Evolutionary conservation across 2,888 invertebrate genomes (phyloP), one percentile per base, ranked within the genome.

Genomic region (Yponomeuta plumbellus): DNA sequence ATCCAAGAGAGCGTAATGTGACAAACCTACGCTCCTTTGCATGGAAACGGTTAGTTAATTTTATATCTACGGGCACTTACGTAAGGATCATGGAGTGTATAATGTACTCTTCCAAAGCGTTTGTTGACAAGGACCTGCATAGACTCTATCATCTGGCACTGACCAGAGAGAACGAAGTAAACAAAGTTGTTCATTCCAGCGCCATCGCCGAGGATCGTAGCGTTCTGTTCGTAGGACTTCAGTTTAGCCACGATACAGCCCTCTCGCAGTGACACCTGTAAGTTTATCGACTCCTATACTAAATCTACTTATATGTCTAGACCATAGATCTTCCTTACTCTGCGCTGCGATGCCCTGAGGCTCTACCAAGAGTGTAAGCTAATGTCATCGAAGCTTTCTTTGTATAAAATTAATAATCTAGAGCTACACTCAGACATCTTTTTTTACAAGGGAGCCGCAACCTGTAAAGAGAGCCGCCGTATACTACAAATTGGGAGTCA

Each of bases 221-320:
- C 93, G 70, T 93, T 92, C 0, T 83, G 70, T 21, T 83, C 81
- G 74, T 88, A 94, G 1, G 90, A 80, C 74, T 92, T 92, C 76
- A 94, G 91, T 81, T 93, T 93, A 5, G 94, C 93, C 44, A 94
- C 85, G 71, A 94, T 93, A 72, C 94, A 94, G 74, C 94, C 94
- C 78, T 94, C 94, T 62, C 93, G 88, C 66, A 91, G 90, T 0
- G 92, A 88, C 1, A 92, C 88, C 91, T 91, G 72, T 63, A 67
- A 71, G 66, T 56, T 58, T 11, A 58, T 34, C 34, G 34, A 8
- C 8, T 34, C 34, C 34, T 34, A 5, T 26, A 26, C 23, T 26
- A 26, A n/a, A n/a, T n/a, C n/a, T n/a, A n/a, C n/a, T n/a, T n/a
- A n/a, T n/a, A n/a, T n/a, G n/a, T n/a, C n/a, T n/a, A n/a, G n/a